phyloP scores from a whole-genome alignment of 2,113 vertebrate genomes.

The Hippolais icterina region DNA sequence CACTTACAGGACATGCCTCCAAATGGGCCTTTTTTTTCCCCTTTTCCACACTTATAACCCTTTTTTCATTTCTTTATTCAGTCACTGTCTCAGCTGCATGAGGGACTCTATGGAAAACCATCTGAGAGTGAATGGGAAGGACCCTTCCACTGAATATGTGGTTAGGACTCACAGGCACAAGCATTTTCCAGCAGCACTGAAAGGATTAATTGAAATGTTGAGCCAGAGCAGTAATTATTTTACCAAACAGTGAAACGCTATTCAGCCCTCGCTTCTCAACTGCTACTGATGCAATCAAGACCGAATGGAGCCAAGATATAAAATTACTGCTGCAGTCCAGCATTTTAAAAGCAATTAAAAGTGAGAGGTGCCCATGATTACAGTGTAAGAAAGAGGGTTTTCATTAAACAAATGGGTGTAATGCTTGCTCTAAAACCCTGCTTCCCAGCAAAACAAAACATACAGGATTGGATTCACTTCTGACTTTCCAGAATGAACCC shows the following conservation, averaged over 20 bases:
- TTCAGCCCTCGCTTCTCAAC: slow-evolving; percentile 51
- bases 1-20: neutral
- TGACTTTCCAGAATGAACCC: slow-evolving; percentile 14
- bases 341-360: slow-evolving; percentile 56
- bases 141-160: neutral
- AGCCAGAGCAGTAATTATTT: slow-evolving; percentile 53
- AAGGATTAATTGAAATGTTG: slow-evolving; percentile 63
- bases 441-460: slow-evolving; percentile 49
- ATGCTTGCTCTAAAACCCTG: neutral
- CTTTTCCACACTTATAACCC: neutral
- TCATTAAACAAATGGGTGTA: slow-evolving; percentile 32
- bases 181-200: slow-evolving; percentile 38
- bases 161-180: neutral
- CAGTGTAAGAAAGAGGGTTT: slow-evolving; percentile 52
- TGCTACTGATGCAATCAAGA: slow-evolving; percentile 52
- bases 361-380: slow-evolving; percentile 6
- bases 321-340: slow-evolving; percentile 34
- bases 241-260: slow-evolving; percentile 30
- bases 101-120: neutral
- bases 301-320: slow-evolving; percentile 26
- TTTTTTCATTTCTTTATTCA: neutral
- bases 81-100: neutral
- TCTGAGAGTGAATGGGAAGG: neutral
- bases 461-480: neutral
- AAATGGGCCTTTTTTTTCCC: neutral